phyloP scores from a whole-genome alignment of 30 jellyfish, hydroid and myxozoan genomes.

The Chrysaora quinquecirrha region DNA sequence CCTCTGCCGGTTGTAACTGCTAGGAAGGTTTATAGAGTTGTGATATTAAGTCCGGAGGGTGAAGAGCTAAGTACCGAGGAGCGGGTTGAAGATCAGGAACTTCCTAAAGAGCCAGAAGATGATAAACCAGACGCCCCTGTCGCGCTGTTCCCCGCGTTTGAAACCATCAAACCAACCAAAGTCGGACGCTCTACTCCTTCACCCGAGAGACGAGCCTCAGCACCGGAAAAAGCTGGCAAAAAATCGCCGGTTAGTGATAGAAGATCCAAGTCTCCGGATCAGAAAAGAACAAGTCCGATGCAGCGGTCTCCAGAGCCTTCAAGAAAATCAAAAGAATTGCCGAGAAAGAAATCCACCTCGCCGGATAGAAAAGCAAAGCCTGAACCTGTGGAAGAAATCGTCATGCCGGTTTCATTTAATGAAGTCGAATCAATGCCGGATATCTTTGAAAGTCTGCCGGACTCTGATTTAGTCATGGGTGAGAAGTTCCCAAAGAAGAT shows the following conservation, averaged over 20 bases:
- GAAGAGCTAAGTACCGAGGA: constrained; percentile 36
- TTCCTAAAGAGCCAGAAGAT: constrained; percentile 39
- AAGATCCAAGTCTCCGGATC: constrained; percentile 5
- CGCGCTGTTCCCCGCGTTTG: constrained; percentile 26
- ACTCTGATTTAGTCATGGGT: constrained; percentile 21
- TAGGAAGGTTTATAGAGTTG: constrained; percentile 70
- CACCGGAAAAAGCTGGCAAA: not conserved
- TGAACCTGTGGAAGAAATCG: constrained; percentile 28
- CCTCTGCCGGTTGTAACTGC: constrained; percentile 85
- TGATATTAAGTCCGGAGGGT: constrained; percentile 56
- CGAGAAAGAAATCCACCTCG: not conserved
- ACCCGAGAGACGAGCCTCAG: not conserved
- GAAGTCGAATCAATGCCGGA: constrained; percentile 54
- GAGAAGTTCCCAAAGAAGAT: constrained; percentile 9
- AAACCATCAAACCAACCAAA: not conserved
- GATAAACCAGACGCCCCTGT: constrained; percentile 1
- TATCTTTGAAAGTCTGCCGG: constrained; percentile 50
- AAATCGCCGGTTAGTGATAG: not conserved
- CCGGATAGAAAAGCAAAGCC: constrained; percentile 29
- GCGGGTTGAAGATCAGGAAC: constrained; percentile 38
- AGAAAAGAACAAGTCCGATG: constrained; percentile 5
- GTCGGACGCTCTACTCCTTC: not conserved
- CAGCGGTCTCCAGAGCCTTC: constrained; percentile 11
- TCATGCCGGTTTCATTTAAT: constrained; percentile 35
- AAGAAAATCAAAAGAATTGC: constrained; percentile 10